A percentile compares a stretch with the other conserved stretches of the same genome.
phyloP scores from a whole-genome alignment of 2,113 vertebrate genomes.

The Salvelinus fontinalis region DNA sequence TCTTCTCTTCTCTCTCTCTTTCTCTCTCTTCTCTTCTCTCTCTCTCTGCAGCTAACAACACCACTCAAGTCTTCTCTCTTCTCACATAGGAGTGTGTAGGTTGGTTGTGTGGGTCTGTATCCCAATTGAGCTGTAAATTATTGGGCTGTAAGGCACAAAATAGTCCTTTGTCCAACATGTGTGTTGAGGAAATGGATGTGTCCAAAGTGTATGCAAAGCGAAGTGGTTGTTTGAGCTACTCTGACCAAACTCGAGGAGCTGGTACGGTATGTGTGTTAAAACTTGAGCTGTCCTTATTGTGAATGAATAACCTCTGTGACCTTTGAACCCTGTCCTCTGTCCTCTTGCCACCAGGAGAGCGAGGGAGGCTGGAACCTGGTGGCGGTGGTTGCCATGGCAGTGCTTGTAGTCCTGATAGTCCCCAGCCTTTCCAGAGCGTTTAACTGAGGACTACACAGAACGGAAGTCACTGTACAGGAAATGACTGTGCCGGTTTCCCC shows the following conservation, averaged over 20 bases:
- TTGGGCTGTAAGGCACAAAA: not conserved
- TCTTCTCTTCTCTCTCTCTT: too few relatives aligned
- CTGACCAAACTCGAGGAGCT: not conserved
- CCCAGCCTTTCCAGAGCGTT: slow-evolving; percentile 63
- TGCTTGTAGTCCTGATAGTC: slow-evolving; percentile 70
- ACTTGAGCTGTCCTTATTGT: not conserved
- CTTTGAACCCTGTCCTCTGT: slow-evolving; percentile 29
- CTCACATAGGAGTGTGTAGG: not conserved
- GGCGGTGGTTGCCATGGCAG: slow-evolving; percentile 64
- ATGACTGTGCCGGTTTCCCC: too few relatives aligned
- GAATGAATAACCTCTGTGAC: not conserved
- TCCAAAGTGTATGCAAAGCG: not conserved
- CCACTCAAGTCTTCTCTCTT: not conserved
- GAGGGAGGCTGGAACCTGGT: slow-evolving; percentile 68
- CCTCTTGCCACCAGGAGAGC: slow-evolving; percentile 34
- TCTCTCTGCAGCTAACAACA: too few relatives aligned
- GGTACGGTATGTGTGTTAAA: not conserved
- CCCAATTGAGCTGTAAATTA: not conserved
- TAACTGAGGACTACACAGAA: slow-evolving; percentile 55
- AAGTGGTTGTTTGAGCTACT: not conserved
- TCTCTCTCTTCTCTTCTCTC: too few relatives aligned
- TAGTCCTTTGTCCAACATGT: not conserved
- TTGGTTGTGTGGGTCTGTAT: slow-evolving; percentile 9
- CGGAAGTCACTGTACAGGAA: slow-evolving; percentile 53
- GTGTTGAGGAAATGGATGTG: not conserved